These are phyloP conservation scores for Zophobas morio DNA, from an alignment of 1,140 invertebrate genomes.

Conservation along the genomic window DNA sequence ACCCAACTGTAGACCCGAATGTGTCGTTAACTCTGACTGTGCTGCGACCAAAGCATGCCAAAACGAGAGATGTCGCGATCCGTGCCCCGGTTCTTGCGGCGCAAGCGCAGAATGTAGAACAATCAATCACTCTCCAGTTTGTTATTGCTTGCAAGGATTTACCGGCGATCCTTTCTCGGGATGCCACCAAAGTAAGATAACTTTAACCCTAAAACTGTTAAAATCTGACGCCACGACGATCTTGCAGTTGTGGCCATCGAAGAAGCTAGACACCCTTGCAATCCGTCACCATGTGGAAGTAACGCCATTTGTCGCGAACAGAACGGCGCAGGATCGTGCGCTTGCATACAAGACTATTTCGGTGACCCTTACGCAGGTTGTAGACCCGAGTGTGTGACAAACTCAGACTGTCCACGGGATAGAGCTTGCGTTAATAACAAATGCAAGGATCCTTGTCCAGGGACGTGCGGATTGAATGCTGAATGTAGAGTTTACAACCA, in stretches of 20 bases:
- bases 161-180: constrained; percentile 73
- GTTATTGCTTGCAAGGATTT: constrained; percentile 70
- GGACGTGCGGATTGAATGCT: constrained; percentile 77
- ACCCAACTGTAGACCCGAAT: constrained; percentile 77
- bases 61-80: constrained; percentile 79
- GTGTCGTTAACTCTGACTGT: constrained; percentile 76
- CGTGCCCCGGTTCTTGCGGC: constrained; percentile 78
- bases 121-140: constrained; percentile 76
- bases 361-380: constrained; percentile 82
- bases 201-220: background rate
- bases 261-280: constrained; percentile 70
- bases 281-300: constrained; percentile 82
- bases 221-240: background rate
- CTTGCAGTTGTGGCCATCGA: constrained; percentile 53
- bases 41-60: constrained; percentile 73
- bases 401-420: constrained; percentile 76
- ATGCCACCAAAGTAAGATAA: constrained; percentile 67
- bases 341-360: constrained; percentile 79
- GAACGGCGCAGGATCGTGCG: constrained; percentile 78
- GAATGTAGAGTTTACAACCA: constrained; percentile 81
- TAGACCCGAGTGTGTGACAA: constrained; percentile 81
- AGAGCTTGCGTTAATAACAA: constrained; percentile 77
- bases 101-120: constrained; percentile 76
- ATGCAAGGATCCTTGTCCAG: constrained; percentile 77
- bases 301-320: constrained; percentile 86